A percentile compares a stretch with the other conserved stretches of the same genome.
Evolutionary conservation across 2,797 vertebrate species (phyloP).

Genomic region (Trichosurus vulpecula): DNA sequence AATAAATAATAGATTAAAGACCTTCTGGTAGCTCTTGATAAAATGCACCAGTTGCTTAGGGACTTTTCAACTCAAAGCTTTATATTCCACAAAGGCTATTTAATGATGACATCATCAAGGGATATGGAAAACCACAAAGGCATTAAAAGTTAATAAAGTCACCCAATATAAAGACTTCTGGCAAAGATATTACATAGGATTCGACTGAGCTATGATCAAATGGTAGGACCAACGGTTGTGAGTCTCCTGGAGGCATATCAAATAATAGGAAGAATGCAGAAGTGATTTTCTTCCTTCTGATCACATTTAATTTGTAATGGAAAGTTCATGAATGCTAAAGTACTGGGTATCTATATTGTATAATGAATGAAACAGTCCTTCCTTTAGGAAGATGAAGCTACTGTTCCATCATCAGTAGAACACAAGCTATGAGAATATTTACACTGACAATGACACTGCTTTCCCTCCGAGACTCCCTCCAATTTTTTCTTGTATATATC

Average conservation of each 20-base stretch:
- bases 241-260: neutral
- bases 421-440: neutral
- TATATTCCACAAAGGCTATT: constrained; percentile 30
- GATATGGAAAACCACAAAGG: constrained; percentile 1
- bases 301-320: neutral
- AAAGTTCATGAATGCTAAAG: neutral
- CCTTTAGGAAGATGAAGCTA: neutral
- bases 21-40: constrained; percentile 38
- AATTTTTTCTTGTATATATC: neutral
- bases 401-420: neutral
- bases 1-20: constrained; percentile 38
- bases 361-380: neutral
- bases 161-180: constrained; percentile 20
- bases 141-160: constrained; percentile 24
- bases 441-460: neutral
- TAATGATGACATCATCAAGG: constrained; percentile 38
- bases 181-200: neutral
- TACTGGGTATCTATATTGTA: neutral
- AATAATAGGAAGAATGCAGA: neutral
- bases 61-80: constrained; percentile 5
- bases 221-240: neutral
- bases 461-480: neutral
- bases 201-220: neutral
- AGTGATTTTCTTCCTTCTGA: neutral
- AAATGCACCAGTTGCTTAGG: constrained; percentile 13